Evolutionary conservation across 2,113 vertebrate genomes (phyloP).

Genomic region (Antennarius striatus): DNA sequence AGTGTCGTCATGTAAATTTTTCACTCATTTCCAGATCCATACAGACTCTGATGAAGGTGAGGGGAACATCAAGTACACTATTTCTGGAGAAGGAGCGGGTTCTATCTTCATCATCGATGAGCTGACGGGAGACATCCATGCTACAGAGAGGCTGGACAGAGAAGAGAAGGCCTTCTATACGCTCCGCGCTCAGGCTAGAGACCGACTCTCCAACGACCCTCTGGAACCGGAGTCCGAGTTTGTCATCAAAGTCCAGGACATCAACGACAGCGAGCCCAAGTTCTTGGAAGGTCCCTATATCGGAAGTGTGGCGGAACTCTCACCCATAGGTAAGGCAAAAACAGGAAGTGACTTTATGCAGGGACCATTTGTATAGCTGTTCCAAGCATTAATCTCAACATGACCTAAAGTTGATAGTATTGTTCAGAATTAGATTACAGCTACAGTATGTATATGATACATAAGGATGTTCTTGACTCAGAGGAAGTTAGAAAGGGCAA

Average conservation of each 20-base stretch:
- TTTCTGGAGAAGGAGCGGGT: slow-evolving; percentile 95
- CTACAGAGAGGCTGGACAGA: slow-evolving; percentile 92
- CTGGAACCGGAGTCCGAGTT: slow-evolving; percentile 97
- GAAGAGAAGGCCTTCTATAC: slow-evolving; percentile 98
- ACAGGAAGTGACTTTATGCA: background rate
- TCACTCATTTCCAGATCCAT: slow-evolving; percentile 86
- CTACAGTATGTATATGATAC: slow-evolving; percentile 27
- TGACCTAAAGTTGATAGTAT: slow-evolving; percentile 6
- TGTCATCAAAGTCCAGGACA: slow-evolving; percentile 99
- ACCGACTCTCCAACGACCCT: slow-evolving; percentile 85
- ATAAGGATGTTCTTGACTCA: slow-evolving; percentile 33
- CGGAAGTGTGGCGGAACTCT: slow-evolving; percentile 94
- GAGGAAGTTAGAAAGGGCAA: slow-evolving; percentile 32
- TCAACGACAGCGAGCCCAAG: slow-evolving; percentile 97
- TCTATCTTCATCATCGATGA: slow-evolving; percentile 97
- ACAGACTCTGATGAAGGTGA: slow-evolving; percentile 96
- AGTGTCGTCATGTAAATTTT: background rate
- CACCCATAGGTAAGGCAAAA: slow-evolving; percentile 87
- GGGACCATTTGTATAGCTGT: background rate
- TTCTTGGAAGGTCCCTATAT: slow-evolving; percentile 97
- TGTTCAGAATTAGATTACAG: slow-evolving; percentile 20
- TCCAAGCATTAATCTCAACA: slow-evolving; percentile 22
- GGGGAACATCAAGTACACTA: slow-evolving; percentile 97
- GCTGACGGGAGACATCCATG: slow-evolving; percentile 95
- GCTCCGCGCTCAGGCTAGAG: slow-evolving; percentile 89